Conservation (phyloP, 2,888 invertebrate genomes). For the Molorchus minor region DNA sequence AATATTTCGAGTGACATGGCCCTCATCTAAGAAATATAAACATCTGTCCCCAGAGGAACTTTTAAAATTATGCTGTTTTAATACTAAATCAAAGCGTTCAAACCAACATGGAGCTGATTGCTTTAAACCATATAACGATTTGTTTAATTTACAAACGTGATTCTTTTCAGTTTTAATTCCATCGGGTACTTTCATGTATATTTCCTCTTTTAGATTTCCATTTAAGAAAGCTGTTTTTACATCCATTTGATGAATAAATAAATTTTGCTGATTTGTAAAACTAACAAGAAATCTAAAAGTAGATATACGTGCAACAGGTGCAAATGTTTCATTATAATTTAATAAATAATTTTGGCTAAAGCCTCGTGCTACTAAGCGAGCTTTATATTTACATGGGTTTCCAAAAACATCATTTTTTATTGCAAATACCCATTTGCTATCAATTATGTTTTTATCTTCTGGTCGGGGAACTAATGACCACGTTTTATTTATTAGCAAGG, state of each 20-base stretch:
- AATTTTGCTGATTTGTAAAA: neutral
- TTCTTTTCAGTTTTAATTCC: neutral
- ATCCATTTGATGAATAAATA: neutral
- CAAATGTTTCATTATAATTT: too few species aligned
- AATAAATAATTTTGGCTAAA: too few species aligned
- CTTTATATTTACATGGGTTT: too few species aligned
- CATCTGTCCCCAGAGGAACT: slow-evolving; percentile 16
- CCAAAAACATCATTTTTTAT: too few species aligned
- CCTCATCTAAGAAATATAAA: slow-evolving; percentile 20
- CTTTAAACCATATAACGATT: slow-evolving; percentile 29
- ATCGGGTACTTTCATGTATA: too few species aligned
- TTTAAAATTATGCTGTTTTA: slow-evolving; percentile 18
- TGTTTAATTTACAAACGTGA: slow-evolving; percentile 22
- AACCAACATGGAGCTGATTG: slow-evolving; percentile 26
- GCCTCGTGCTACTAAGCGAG: too few species aligned
- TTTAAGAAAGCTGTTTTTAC: too few species aligned
- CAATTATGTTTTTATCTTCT: too few species aligned
- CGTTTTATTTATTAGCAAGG: too few species aligned
- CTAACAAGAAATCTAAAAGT: neutral
- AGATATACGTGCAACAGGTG: too few species aligned
- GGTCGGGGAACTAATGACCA: too few species aligned
- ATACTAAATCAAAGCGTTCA: neutral
- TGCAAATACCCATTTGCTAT: too few species aligned
- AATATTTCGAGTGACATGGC: slow-evolving; percentile 3
- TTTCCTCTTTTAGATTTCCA: neutral